phyloP scores from a whole-genome alignment of 2,113 vertebrate genomes.

The Chlorodrepanis virens region DNA sequence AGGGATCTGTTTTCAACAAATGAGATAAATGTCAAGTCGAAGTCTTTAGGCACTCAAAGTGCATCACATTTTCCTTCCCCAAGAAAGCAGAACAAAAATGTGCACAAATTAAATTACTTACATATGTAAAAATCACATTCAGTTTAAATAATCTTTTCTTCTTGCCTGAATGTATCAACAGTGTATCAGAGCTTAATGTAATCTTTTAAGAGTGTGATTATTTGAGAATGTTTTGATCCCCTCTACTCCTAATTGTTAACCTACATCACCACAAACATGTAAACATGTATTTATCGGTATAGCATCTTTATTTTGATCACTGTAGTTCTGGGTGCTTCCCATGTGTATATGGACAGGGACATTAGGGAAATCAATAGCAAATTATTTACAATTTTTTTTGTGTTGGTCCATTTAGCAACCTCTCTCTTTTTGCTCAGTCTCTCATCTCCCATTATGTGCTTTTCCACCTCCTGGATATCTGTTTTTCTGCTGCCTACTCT shows the following conservation, averaged over 20 bases:
- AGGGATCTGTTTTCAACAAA: slow-evolving; percentile 58
- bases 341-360: not conserved
- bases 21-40: slow-evolving; percentile 52
- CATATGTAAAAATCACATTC: slow-evolving; percentile 30
- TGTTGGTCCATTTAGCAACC: not conserved
- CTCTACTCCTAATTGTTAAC: not conserved
- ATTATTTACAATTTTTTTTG: not conserved
- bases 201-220: slow-evolving; percentile 34
- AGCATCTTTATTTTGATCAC: not conserved
- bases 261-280: not conserved
- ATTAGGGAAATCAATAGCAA: not conserved
- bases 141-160: slow-evolving; percentile 55
- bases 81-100: slow-evolving; percentile 24
- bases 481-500: not conserved
- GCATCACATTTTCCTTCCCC: slow-evolving; percentile 39
- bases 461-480: not conserved
- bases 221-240: slow-evolving; percentile 29
- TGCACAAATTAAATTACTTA: slow-evolving; percentile 56
- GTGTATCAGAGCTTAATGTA: slow-evolving; percentile 18
- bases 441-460: not conserved
- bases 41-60: slow-evolving; percentile 32
- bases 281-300: not conserved
- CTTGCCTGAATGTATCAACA: slow-evolving; percentile 1
- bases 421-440: not conserved
- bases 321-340: not conserved